These are phyloP conservation scores for Scolanthus callimorphus DNA, from an alignment of 92 coral and sea anemone genomes.

Conservation along the genomic window DNA sequence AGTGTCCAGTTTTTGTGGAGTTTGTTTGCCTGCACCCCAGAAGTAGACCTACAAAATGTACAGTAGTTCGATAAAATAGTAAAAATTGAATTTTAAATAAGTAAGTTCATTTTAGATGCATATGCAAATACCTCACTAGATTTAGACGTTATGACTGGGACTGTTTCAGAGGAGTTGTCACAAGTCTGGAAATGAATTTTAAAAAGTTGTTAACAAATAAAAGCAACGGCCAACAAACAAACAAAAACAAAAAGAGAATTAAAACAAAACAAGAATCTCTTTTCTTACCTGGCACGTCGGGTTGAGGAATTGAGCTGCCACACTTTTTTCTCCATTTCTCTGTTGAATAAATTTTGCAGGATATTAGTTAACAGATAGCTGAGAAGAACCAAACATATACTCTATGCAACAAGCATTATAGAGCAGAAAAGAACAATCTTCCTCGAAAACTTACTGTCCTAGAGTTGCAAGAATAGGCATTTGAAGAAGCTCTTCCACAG, in stretches of 20 bases:
- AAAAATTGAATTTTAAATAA: not conserved
- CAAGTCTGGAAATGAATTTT: too few species aligned
- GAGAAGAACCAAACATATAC: too few species aligned
- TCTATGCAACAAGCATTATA: too few species aligned
- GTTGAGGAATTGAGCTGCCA: conserved; percentile 94
- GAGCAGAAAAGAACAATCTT: too few species aligned
- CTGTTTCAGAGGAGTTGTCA: conserved; percentile 68
- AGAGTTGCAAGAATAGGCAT: conserved; percentile 57
- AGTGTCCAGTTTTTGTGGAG: conserved; percentile 91
- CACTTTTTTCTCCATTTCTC: conserved; percentile 94
- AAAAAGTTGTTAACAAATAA: too few species aligned
- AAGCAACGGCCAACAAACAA: too few species aligned
- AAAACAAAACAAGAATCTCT: too few species aligned
- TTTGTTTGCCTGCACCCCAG: conserved; percentile 99
- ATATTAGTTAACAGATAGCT: too few species aligned
- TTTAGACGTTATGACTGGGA: conserved; percentile 90
- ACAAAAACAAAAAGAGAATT: too few species aligned
- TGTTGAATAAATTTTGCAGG: too few species aligned
- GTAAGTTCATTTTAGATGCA: too few species aligned
- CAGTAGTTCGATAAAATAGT: not conserved
- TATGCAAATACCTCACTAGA: conserved; percentile 83
- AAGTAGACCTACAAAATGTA: conserved; percentile 57
- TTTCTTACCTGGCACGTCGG: conserved; percentile 79
- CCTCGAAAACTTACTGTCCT: conserved; percentile 70
- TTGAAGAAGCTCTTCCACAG: conserved; percentile 58